Evolutionary conservation across 2,888 invertebrate species (phyloP), one percentile per base, ranked within the genome.

Genomic region (Vesta saturnalis): DNA sequence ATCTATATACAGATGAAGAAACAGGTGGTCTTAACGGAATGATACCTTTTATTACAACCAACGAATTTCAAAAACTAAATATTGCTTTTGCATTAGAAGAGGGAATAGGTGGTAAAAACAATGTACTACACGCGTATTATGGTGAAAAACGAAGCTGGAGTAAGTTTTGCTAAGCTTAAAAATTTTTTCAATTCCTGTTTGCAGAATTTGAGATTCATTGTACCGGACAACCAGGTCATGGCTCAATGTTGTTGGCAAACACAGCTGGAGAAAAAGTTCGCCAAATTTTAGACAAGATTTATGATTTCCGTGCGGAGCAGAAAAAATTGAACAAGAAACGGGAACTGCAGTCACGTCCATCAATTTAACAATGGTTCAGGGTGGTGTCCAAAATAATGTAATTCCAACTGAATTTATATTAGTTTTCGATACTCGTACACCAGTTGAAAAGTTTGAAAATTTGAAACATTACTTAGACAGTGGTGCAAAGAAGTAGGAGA

Each of bases 171-270:
- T 49, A 49, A 1, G 14, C 16, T 16, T 8, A n/a, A 16, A 8
- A 2, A 18, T 8, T 22, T 43, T 60, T 62, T 60, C 71, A 62
- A 30, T n/a, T n/a, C n/a, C n/a, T n/a, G n/a, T 67, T 77, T 81
- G n/a, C 77, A 94, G 95, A 94, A 86, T 84, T 94, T 58, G 89
- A 89, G 73, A 89, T 95, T 8, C 90, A 89, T 65, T 93, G 93
- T 73, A 86, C 88, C 35, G 96, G 96, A 14, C 89, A 89, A 46
- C 91, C 96, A 0, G 96, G 96, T 0, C 96, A 97, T 81, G 96
- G 95, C 0, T 95, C 95, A 0, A 85, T 94, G 39, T 86, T 96
- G 69, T 85, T 94, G 63, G 89, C 91, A 43, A 89, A 94, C 77
- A 95, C 93, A 1, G 94, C 95, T 16, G 95, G 92, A 0, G 93